phyloP scores from a whole-genome alignment of 2,797 vertebrate genomes.

The Staurois parvus region DNA sequence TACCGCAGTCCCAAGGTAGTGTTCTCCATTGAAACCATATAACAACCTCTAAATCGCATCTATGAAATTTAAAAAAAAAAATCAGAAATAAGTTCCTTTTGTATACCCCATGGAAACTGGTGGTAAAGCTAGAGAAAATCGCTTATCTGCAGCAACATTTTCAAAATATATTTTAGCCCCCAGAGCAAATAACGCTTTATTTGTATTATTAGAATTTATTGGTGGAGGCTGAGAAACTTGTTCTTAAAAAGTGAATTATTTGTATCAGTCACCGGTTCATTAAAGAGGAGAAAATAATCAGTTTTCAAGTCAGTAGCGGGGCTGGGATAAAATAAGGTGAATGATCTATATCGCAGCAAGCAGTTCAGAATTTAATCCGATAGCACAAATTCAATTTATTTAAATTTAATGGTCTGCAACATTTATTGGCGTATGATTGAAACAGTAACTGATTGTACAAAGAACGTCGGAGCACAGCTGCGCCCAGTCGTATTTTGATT shows the following conservation, averaged over 20 bases:
- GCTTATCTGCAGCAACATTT: not conserved
- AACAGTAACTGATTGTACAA: conserved; percentile 24
- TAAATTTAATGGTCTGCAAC: conserved; percentile 35
- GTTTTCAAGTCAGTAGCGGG: conserved; percentile 9
- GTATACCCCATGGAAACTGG: no score
- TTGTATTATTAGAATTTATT: conserved; percentile 12
- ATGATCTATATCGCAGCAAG: conserved; percentile 34
- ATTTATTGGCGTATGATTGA: conserved; percentile 35
- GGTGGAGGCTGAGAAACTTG: not conserved
- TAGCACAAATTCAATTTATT: conserved; percentile 40
- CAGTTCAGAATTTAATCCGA: conserved; percentile 20
- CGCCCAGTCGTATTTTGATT: conserved; percentile 6
- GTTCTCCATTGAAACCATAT: no score
- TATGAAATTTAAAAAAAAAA: no score
- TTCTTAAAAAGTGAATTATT: conserved; percentile 30
- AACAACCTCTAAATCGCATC: no score
- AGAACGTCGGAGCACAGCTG: not conserved
- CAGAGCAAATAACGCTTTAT: not conserved
- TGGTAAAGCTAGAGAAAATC: no score
- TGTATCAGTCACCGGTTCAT: conserved; percentile 22
- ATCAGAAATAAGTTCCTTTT: no score
- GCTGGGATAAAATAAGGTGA: conserved; percentile 6
- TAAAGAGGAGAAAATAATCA: conserved; percentile 1
- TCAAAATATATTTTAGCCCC: not conserved
- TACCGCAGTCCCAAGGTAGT: no score